A percentile compares a stretch with the other conserved stretches of the same genome.
These are phyloP conservation scores for Idaea straminata DNA, from an alignment of 2,888 invertebrate genomes.

Conservation along the genomic window DNA sequence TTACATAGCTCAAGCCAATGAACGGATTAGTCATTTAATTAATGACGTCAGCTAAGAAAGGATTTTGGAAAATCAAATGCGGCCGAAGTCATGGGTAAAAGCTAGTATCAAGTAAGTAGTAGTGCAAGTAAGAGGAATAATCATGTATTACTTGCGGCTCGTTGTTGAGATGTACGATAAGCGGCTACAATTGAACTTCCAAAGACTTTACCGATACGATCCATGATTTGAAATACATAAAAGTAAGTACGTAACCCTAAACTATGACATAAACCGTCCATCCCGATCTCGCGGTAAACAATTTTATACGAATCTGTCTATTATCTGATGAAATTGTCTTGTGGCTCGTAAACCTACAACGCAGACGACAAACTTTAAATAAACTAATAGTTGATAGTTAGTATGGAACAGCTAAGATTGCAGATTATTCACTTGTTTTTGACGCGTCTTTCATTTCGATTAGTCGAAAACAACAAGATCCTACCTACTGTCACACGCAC, in stretches of 20 bases:
- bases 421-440: background rate
- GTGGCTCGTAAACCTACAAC: slow-evolving; percentile 31
- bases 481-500: no score
- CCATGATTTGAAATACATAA: background rate
- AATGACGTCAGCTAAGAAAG: no score
- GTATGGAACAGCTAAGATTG: background rate
- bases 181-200: background rate
- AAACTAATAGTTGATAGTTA: background rate
- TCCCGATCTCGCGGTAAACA: slow-evolving; percentile 52
- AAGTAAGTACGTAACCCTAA: slow-evolving; percentile 17
- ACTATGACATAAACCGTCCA: slow-evolving; percentile 14
- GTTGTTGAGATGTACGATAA: background rate
- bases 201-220: background rate
- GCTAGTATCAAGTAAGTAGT: no score
- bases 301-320: slow-evolving; percentile 57
- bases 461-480: no score
- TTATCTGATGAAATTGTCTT: slow-evolving; percentile 63
- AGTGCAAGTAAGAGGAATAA: no score
- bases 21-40: no score
- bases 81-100: no score
- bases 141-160: background rate
- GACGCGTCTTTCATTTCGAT: no score
- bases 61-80: no score
- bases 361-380: background rate
- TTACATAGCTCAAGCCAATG: no score